A percentile compares a stretch with the other conserved stretches of the same genome.
These are phyloP conservation scores for Drosophila jambulina DNA, from an alignment of 1,140 invertebrate genomes.

Conservation along the genomic window DNA sequence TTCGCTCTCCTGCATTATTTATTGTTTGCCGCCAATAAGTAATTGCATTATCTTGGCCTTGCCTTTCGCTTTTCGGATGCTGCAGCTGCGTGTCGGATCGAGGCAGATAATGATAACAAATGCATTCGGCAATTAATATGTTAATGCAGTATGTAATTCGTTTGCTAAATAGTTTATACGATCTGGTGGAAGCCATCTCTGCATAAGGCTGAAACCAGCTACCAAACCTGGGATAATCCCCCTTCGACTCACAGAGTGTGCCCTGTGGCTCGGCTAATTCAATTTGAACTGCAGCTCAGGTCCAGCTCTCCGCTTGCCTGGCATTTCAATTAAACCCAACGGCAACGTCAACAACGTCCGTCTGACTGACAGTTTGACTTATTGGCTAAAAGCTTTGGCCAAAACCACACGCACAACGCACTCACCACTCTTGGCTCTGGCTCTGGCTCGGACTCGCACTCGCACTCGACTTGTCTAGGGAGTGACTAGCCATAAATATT, in stretches of 20 bases:
- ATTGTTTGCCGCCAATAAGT: slow-evolving; percentile 12
- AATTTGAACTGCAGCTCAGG: slow-evolving; percentile 26
- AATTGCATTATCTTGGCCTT: slow-evolving; percentile 1
- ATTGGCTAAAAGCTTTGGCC: slow-evolving; percentile 60
- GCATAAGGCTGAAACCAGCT: too few relatives aligned
- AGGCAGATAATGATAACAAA: slow-evolving; percentile 10
- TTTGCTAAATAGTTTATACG: not conserved
- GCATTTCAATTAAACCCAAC: slow-evolving; percentile 36
- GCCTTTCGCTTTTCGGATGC: slow-evolving; percentile 27
- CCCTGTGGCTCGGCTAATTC: slow-evolving; percentile 24
- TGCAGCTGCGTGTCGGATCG: slow-evolving; percentile 9
- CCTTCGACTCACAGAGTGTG: not conserved
- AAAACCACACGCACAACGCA: slow-evolving; percentile 34
- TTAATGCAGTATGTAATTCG: slow-evolving; percentile 11
- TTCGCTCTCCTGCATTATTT: slow-evolving; percentile 45
- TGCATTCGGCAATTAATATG: slow-evolving; percentile 18
- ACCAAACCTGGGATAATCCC: not conserved
- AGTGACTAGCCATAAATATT: slow-evolving; percentile 68
- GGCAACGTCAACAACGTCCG: slow-evolving; percentile 25
- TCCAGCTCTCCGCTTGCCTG: slow-evolving; percentile 4
- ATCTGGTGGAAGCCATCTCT: too few relatives aligned
- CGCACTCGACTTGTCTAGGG: slow-evolving; percentile 34
- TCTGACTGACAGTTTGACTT: slow-evolving; percentile 59
- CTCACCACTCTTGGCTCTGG: slow-evolving; percentile 19
- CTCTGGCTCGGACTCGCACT: not conserved